Percentiles rank a stretch among this genome's conserved stretches.
phyloP scores from a whole-genome alignment of 2,113 vertebrate genomes.

The Gallinago jamesoni region DNA sequence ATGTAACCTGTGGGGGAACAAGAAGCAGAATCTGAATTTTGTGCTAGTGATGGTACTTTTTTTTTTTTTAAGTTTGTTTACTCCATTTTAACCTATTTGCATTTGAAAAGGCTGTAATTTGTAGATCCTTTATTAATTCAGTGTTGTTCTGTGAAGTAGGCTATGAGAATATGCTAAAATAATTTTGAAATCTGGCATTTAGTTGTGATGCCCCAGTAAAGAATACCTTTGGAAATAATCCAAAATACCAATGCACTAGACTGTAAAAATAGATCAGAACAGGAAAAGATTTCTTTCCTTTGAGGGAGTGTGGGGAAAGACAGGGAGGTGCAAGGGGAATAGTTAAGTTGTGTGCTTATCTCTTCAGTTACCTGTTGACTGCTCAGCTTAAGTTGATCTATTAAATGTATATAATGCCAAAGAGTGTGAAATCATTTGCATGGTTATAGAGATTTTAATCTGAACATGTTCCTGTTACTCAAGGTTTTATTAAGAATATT shows the following conservation, averaged over 20 bases:
- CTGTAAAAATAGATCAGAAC: conserved; percentile 76
- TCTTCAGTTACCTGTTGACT: conserved; percentile 63
- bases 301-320: conserved; percentile 22
- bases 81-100: conserved; percentile 48
- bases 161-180: conserved; percentile 66
- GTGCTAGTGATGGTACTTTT: neutral
- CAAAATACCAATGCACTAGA: conserved; percentile 73
- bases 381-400: neutral
- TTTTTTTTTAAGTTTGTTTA: conserved; percentile 41
- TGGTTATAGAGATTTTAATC: neutral
- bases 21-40: conserved; percentile 23
- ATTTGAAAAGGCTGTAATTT: conserved; percentile 69
- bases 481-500: neutral
- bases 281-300: conserved; percentile 63
- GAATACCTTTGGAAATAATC: conserved; percentile 71
- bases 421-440: neutral
- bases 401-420: neutral
- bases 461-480: neutral
- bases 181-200: conserved; percentile 74
- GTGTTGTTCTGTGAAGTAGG: conserved; percentile 27
- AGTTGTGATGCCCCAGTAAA: conserved; percentile 68
- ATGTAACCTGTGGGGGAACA: neutral
- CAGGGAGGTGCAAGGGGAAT: neutral
- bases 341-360: neutral
- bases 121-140: conserved; percentile 62